Evolutionary conservation across 2,113 vertebrate genomes (phyloP), one percentile per base, ranked within the genome.

Genomic region (Pogona vitticeps): DNA sequence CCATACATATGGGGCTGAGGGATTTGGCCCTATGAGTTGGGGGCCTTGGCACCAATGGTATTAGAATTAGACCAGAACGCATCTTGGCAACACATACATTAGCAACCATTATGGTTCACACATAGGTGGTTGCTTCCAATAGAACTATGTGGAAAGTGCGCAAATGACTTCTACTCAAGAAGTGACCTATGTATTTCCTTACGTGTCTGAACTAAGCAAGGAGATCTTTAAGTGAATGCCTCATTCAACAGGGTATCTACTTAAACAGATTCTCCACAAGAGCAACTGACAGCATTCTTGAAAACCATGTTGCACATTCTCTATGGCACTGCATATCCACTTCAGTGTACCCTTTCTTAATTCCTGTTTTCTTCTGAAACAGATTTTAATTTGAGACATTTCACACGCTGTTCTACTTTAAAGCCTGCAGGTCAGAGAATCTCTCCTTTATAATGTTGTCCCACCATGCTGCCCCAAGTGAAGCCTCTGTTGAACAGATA

Each of bases 381-480:
- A 38, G 18, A 67, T 63, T 73, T 21, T 42, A 80, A 8, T 23
- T 77, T 33, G 70, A 65, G 80, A 33, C 15, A 36, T 75, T 52
- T 80, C 38, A 21, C 52, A n/a, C 56, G 28, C 36, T 71, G 23
- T 70, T 33, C 46, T 23, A 18, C 23, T 70, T 86, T 28, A 80
- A 80, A 80, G 7, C 18, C 52, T 42, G 12, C n/a, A 18, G 21
- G 4, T 75, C 28, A 58, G 52, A 46, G 28, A 75, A 36, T 63
- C 1, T 10, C 17, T 76, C 17, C 20, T 7, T 76, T 40, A 75
- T 14, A 73, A 28, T 40, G 71, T 31, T 42, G 26, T 21, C 56
- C 38, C 82, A 18, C 3, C 65, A 21, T 23, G 38, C 20, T 88
- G 26, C 73, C 82, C 82, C 36, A 88, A 59, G 42, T 85, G 83